Evolutionary conservation across 2,797 vertebrate genomes (phyloP).

Genomic region (Acestrorhynchus altus): DNA sequence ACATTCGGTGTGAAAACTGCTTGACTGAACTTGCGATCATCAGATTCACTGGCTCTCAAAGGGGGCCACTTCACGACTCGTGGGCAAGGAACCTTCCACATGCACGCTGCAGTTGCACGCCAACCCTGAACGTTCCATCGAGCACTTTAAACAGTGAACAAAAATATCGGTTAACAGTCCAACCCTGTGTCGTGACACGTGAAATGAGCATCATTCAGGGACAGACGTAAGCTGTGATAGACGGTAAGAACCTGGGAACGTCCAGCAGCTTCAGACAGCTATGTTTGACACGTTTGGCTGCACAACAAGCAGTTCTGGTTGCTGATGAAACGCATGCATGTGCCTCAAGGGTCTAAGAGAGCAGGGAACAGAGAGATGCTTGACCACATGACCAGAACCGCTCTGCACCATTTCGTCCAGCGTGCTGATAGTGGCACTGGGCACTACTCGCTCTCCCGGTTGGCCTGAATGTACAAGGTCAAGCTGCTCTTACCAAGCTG

Average conservation of each 20-base stretch:
- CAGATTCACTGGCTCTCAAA: too few species aligned
- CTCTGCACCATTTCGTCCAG: conserved; percentile 49
- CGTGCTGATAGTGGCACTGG: conserved; percentile 8
- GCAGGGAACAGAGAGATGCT: conserved; percentile 54
- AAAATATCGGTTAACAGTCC: too few species aligned
- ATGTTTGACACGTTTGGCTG: conserved; percentile 18
- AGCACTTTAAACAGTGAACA: too few species aligned
- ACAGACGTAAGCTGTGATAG: background rate
- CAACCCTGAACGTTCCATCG: too few species aligned
- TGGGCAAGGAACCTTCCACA: too few species aligned
- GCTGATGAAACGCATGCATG: conserved; percentile 17
- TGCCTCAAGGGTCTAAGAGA: conserved; percentile 30
- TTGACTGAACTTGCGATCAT: too few species aligned
- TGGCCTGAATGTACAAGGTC: background rate
- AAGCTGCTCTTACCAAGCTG: background rate
- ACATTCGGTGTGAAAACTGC: too few species aligned
- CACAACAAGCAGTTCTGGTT: conserved; percentile 7
- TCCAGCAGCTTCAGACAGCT: background rate
- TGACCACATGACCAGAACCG: conserved; percentile 33
- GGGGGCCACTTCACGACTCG: too few species aligned
- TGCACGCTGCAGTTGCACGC: too few species aligned
- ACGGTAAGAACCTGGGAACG: background rate
- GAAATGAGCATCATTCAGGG: background rate
- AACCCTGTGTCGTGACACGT: background rate
- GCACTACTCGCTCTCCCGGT: conserved; percentile 11